Evolutionary conservation across 2,113 vertebrate species (phyloP).

Genomic region (Microtus richardsoni): DNA sequence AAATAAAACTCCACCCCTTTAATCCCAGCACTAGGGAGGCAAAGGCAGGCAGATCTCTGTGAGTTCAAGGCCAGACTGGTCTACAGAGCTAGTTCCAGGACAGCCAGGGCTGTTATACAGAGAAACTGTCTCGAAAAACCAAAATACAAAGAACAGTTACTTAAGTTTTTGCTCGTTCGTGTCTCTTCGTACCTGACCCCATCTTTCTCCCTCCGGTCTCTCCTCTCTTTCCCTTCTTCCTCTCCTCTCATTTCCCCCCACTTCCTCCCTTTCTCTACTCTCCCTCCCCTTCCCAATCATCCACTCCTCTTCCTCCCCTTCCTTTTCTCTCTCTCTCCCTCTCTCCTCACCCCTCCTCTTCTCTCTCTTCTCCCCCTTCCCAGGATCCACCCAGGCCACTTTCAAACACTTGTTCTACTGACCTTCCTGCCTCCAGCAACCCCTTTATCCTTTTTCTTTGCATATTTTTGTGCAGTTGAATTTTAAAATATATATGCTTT

Average conservation of each 20-base stretch:
- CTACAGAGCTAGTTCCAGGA: no score
- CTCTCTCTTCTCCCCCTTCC: neutral
- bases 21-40: no score
- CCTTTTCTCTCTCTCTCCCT: neutral
- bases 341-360: neutral
- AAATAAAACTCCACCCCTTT: no score
- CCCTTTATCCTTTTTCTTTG: neutral
- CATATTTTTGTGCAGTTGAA: neutral
- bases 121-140: no score
- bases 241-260: neutral
- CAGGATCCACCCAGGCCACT: neutral
- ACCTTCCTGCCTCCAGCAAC: no score
- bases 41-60: no score
- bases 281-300: neutral
- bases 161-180: no score
- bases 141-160: no score
- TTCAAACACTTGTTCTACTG: neutral
- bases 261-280: neutral
- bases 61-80: no score
- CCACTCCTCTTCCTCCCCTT: neutral
- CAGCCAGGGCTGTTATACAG: no score
- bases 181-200: neutral
- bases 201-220: neutral
- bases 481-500: constrained; percentile 2
- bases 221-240: neutral